Evolutionary conservation across 2,888 invertebrate genomes (phyloP), one percentile per base, ranked within the genome.

Genomic region (Rhorus exstirpatorius): DNA sequence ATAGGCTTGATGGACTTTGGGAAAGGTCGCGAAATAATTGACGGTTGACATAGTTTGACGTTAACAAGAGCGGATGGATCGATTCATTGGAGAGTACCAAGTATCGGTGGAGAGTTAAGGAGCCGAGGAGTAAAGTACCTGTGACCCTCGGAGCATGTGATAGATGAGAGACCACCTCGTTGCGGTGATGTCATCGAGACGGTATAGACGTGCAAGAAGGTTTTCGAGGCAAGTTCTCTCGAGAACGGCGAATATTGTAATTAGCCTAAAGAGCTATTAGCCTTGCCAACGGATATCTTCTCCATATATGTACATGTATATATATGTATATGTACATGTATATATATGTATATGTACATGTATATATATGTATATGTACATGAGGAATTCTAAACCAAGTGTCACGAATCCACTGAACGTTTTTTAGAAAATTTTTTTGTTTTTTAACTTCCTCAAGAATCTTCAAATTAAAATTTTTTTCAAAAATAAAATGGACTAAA

Each of bases 21-120:
- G 31, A 19, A 6, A 49, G 31, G 31, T 31, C 35, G 46, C 1
- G 6, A 49, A 49, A 14, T 49, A 67, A 67, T 67, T 31, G 2
- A 31, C 6, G 6, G 6, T 31, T 53, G 67, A 68, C 67, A 53
- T 51, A 68, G 51, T 68, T 38, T 68, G 67, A 68, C 21, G 51
- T 35, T 68, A 7, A 14, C 6, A 41, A 46, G n/a, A 6, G 51
- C 12, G 17, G 21, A 19, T 51, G 35, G 46, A 68, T 68, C 67
- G 67, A 51, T 68, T 19, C 51, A 68, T 53, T 24, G 35, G 35
- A 53, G 51, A 67, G 46, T 49, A 31, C 17, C 7, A 31, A 67
- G 21, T 67, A 21, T 26, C 49, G 49, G 3, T 31, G 26, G 19
- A 6, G 49, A 46, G 49, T 67, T 67, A 49, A 49, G 49, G 46